Evolutionary conservation across 2,113 vertebrate species (phyloP).

Genomic region (Dromiciops gliroides): DNA sequence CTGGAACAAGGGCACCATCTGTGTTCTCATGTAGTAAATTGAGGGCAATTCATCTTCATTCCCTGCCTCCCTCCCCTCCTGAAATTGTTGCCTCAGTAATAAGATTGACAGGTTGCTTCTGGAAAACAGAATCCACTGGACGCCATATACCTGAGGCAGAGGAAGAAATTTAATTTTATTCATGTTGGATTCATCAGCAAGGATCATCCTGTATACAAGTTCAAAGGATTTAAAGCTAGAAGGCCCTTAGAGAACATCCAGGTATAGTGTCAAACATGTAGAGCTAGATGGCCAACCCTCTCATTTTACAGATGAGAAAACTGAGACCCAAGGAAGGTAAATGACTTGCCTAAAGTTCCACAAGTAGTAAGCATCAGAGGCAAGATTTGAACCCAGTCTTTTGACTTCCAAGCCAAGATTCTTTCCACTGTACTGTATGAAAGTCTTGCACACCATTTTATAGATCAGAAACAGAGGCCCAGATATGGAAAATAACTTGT

Average conservation of each 20-base stretch:
- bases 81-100: not conserved
- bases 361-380: not conserved
- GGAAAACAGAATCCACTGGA: slow-evolving; percentile 47
- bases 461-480: not conserved
- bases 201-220: not conserved
- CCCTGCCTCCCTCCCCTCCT: slow-evolving; percentile 19
- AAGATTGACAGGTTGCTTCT: slow-evolving; percentile 22
- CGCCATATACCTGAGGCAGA: not conserved
- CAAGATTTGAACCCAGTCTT: not conserved
- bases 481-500: not conserved
- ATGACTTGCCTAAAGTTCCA: not conserved
- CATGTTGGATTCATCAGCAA: not conserved
- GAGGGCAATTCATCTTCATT: slow-evolving; percentile 75
- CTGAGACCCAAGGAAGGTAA: not conserved
- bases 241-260: not conserved
- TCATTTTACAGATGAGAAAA: not conserved
- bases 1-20: slow-evolving; percentile 68
- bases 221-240: not conserved
- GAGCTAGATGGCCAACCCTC: not conserved
- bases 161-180: not conserved
- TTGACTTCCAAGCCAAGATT: not conserved
- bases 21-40: slow-evolving; percentile 53
- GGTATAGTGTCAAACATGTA: not conserved
- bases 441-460: not conserved
- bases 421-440: not conserved